These are phyloP conservation scores for Diachrysia chrysitis DNA, from an alignment of 2,888 invertebrate genomes.

Conservation along the genomic window DNA sequence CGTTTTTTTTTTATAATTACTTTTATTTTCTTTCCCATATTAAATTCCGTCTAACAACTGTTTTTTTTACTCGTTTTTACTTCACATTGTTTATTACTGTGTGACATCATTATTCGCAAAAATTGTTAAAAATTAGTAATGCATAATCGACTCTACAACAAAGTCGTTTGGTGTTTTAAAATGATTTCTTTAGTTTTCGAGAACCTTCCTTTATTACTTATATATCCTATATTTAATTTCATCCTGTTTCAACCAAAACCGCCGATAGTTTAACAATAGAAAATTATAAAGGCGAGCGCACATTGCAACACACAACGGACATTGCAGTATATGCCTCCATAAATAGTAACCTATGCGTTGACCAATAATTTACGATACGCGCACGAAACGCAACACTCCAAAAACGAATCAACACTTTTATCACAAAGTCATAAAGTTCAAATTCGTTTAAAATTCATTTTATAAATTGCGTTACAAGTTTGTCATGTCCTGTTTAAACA, in stretches of 20 bases:
- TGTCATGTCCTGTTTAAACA: background rate
- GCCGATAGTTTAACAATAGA: constrained; percentile 28
- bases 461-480: background rate
- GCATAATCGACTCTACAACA: no score
- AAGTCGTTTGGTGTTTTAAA: background rate
- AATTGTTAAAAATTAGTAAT: no score
- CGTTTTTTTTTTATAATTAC: no score
- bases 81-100: no score
- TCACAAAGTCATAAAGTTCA: constrained; percentile 10
- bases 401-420: constrained; percentile 15
- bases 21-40: no score
- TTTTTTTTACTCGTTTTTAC: no score
- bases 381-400: constrained; percentile 2
- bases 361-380: constrained; percentile 58
- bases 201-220: background rate
- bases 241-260: constrained; percentile 1
- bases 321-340: constrained; percentile 61
- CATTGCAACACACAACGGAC: constrained; percentile 67
- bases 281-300: constrained; percentile 60
- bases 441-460: constrained; percentile 6
- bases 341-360: constrained; percentile 58
- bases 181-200: background rate
- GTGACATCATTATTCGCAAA: no score
- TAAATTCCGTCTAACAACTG: no score
- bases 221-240: background rate